phyloP scores from a whole-genome alignment of 1,140 invertebrate genomes.

The Nasonia vitripennis region DNA sequence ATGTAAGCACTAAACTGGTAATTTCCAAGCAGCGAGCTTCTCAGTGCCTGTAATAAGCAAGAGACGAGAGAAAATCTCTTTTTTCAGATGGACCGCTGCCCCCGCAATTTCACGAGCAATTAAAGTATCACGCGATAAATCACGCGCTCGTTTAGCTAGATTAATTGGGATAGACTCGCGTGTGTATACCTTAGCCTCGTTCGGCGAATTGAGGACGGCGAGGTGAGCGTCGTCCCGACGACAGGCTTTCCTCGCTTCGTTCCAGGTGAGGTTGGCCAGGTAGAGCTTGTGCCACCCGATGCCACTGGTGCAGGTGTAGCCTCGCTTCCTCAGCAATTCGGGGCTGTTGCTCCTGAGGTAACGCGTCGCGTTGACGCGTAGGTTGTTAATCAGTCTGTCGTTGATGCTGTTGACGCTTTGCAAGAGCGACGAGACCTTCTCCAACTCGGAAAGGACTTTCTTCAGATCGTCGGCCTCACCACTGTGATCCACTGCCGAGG shows the following conservation, averaged over 20 bases:
- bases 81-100: neutral
- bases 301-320: conserved; percentile 63
- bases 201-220: conserved; percentile 63
- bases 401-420: neutral
- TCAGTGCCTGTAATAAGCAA: conserved; percentile 40
- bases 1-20: conserved; percentile 53
- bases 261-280: conserved; percentile 64
- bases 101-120: neutral
- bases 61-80: conserved; percentile 3
- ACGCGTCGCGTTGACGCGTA: neutral
- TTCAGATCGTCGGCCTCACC: neutral
- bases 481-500: neutral
- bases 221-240: conserved; percentile 62
- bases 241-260: conserved; percentile 67
- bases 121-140: neutral
- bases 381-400: neutral
- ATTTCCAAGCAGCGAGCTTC: conserved; percentile 50
- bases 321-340: conserved; percentile 28
- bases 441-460: conserved; percentile 14
- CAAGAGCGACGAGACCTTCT: conserved; percentile 1
- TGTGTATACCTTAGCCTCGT: conserved; percentile 57
- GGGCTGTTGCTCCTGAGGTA: too few species aligned
- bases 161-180: too few species aligned
- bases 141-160: neutral
- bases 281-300: conserved; percentile 69